Evolutionary conservation across 2,113 vertebrate genomes (phyloP).

Genomic region (Misgurnus anguillicaudatus): DNA sequence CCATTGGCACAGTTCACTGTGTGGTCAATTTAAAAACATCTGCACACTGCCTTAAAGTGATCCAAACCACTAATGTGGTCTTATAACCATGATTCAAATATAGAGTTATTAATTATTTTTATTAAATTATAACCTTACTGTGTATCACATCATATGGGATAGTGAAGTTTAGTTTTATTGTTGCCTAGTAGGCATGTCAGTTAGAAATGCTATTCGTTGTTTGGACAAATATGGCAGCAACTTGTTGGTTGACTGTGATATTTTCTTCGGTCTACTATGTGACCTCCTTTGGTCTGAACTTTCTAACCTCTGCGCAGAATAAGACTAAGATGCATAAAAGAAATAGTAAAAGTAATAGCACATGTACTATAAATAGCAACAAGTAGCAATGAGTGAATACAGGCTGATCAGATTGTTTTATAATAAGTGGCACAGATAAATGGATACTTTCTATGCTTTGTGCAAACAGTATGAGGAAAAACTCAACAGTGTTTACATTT

Average conservation of each 20-base stretch:
- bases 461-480: not conserved
- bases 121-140: not conserved
- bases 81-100: not conserved
- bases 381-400: not conserved
- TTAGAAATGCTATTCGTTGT: slow-evolving; percentile 26
- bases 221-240: slow-evolving; percentile 18
- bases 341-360: not conserved
- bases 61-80: not conserved
- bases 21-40: not conserved
- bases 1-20: not conserved
- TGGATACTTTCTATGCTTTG: not conserved
- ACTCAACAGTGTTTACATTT: not conserved
- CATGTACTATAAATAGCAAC: not conserved
- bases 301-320: not conserved
- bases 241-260: not conserved
- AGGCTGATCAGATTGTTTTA: not conserved
- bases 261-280: not conserved
- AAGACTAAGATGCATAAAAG: not conserved
- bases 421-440: not conserved
- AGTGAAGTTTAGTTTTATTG: not conserved
- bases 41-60: not conserved
- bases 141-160: not conserved
- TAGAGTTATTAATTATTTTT: not conserved
- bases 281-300: slow-evolving; percentile 2
- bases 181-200: not conserved